Evolutionary conservation across 2,888 invertebrate species (phyloP), one percentile per base, ranked within the genome.

Genomic region (Ophion ventricosus): DNA sequence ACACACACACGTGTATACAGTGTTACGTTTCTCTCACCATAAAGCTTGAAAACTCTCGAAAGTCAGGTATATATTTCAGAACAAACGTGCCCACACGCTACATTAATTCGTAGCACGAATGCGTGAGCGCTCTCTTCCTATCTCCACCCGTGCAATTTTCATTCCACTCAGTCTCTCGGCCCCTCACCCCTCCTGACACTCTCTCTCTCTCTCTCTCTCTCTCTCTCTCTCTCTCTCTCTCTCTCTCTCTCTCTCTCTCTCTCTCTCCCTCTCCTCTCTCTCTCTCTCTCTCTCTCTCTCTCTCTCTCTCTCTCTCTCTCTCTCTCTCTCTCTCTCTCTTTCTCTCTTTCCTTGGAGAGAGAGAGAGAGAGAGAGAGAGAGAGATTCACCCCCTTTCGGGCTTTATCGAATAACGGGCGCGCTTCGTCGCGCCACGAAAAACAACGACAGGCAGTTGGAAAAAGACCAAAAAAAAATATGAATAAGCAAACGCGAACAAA

Each of bases 51-150:
- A 75, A 75, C 29, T 69, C 67, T 76, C 72, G 72, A 76, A 70
- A 79, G 82, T 72, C 35, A 59, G 75, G 75, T 84, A 69, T 80
- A 77, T 59, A 84, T 81, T 84, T 82, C 75, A 79, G 84, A 84
- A 84, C 75, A 79, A 75, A 70, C 78, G 81, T 54, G 57, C 75
- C 59, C 84, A 79, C 84, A 84, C 84, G 84, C 84, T 56, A 84
- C 84, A 84, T 84, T 84, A 84, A 84, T 82, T 84, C 84, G 75
- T 43, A 67, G 59, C 79, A 73, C 84, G 75, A 84, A 82, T 79
- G 84, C 79, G 66, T 56, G 63, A 59, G 72, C 75, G 54, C 23
- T 49, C 66, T 61, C 26, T 75, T 73, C n/a, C 40, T 69, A 5
- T 66, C 20, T 25, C 49, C 26, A 43, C 20, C 67, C 54, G 70